A percentile compares a stretch with the other conserved stretches of the same genome.
Evolutionary conservation across 1,140 invertebrate species (phyloP).

Genomic region (Papilio helenus): DNA sequence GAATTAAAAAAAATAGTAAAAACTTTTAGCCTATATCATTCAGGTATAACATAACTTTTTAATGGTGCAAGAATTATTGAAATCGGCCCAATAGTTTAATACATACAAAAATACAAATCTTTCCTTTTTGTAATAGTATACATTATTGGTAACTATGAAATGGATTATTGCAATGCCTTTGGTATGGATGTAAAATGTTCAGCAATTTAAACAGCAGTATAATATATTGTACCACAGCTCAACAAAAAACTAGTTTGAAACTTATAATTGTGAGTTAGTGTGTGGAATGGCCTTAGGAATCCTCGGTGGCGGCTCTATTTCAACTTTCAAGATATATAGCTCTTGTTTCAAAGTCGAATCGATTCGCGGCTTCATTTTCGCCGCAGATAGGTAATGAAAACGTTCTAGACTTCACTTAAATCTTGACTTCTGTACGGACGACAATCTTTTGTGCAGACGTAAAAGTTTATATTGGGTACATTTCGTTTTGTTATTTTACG

Average conservation of each 20-base stretch:
- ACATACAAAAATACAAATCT: too few relatives aligned
- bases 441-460: constrained; percentile 1
- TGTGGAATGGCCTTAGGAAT: constrained; percentile 22
- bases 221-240: not conserved
- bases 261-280: constrained; percentile 16
- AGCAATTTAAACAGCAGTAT: not conserved
- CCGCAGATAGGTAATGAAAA: constrained; percentile 39
- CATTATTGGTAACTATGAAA: too few relatives aligned
- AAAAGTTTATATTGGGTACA: constrained; percentile 8
- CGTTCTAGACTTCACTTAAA: constrained; percentile 47
- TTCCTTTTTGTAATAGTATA: too few relatives aligned
- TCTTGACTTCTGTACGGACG: constrained; percentile 33
- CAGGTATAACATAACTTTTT: too few relatives aligned
- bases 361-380: constrained; percentile 48
- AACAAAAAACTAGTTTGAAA: not conserved
- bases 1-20: too few relatives aligned
- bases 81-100: too few relatives aligned
- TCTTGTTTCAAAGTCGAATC: constrained; percentile 56
- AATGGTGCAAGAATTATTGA: too few relatives aligned
- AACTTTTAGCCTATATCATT: too few relatives aligned
- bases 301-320: constrained; percentile 31
- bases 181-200: too few relatives aligned
- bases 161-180: too few relatives aligned
- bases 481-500: constrained; percentile 11
- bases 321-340: constrained; percentile 53